Evolutionary conservation across 2,888 invertebrate species (phyloP), one percentile per base, ranked within the genome.

Genomic region (Cataglyphis cursor): DNA sequence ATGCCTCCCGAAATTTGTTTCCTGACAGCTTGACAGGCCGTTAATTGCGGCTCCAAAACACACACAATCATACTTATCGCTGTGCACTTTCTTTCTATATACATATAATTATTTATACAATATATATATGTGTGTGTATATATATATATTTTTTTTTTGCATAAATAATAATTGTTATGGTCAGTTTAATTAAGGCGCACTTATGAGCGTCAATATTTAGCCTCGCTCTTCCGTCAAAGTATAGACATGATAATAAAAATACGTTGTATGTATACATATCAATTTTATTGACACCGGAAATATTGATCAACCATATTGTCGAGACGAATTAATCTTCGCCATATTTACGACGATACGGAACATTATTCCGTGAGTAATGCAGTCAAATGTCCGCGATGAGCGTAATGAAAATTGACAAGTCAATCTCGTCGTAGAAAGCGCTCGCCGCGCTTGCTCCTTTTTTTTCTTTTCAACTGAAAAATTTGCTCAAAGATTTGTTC

Each of bases 1-100:
- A 91, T 89, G 88, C 88, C 87, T 87, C 83, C 85, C 82, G 89
- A 90, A 90, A 92, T 91, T 91, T 88, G 88, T 88, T 91, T 87
- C 87, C 87, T 84, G 44, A 87, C 86, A 88, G 62, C 90, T 88
- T 85, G 88, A 90, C 89, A 73, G 64, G 81, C 81, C 88, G 86
- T 90, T 90, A 89, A 90, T 90, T 90, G 88, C 76, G 21, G 54
- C 87, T 86, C 74, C 88, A 85, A 86, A 90, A 85, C 83, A 84
- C 70, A 61, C 57, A 75, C 76, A 48, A 59, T 72, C 83, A 48
- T 80, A 66, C 54, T 83, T 65, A 54, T 75, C 65, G 61, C 38
- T 64, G 31, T 18, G 70, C 73, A 57, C 70, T 9, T 72, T 78
- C 72, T 80, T 66, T 76, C 62, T 57, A 64, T 64, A 64, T 82